A percentile compares a stretch with the other conserved stretches of the same genome.
Evolutionary conservation across 2,113 vertebrate species (phyloP).

Genomic region (Epinephelus cyanopodus): DNA sequence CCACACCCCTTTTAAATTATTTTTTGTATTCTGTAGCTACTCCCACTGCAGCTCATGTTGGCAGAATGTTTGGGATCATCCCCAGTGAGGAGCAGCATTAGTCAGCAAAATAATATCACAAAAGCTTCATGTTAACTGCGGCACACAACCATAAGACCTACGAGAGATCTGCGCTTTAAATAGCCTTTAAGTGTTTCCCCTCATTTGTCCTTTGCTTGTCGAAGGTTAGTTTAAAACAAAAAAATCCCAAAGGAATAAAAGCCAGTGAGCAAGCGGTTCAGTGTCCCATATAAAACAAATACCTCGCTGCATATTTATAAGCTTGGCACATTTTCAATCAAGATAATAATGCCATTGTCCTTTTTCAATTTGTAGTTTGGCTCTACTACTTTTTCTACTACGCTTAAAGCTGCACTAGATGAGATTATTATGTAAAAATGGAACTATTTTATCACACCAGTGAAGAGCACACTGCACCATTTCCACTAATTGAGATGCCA

Average conservation of each 20-base stretch:
- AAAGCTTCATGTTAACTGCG: not conserved
- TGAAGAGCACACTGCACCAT: not conserved
- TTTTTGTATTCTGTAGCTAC: not conserved
- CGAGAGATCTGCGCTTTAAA: slow-evolving; percentile 16
- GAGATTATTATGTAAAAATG: slow-evolving; percentile 14
- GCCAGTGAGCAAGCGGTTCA: slow-evolving; percentile 24
- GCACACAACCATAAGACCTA: not conserved
- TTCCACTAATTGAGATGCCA: not conserved
- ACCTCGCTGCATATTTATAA: slow-evolving; percentile 14
- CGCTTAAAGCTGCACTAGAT: slow-evolving; percentile 5
- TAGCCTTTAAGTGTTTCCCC: not conserved
- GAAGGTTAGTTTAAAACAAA: slow-evolving; percentile 37
- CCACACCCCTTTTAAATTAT: slow-evolving; percentile 1
- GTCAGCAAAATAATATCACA: slow-evolving; percentile 19
- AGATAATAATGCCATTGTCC: slow-evolving; percentile 38
- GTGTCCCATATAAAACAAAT: slow-evolving; percentile 27
- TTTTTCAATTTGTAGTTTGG: slow-evolving; percentile 21
- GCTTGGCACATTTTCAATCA: slow-evolving; percentile 38
- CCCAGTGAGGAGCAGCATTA: slow-evolving; percentile 6
- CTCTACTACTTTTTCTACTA: not conserved
- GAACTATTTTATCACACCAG: slow-evolving; percentile 3
- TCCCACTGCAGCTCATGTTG: not conserved
- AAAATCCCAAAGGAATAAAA: slow-evolving; percentile 25
- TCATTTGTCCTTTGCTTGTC: slow-evolving; percentile 26
- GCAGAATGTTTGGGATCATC: slow-evolving; percentile 5